A percentile compares a stretch with the other conserved stretches of the same genome.
Conservation (phyloP, 2,888 invertebrate species). For the Phortica magna region DNA sequence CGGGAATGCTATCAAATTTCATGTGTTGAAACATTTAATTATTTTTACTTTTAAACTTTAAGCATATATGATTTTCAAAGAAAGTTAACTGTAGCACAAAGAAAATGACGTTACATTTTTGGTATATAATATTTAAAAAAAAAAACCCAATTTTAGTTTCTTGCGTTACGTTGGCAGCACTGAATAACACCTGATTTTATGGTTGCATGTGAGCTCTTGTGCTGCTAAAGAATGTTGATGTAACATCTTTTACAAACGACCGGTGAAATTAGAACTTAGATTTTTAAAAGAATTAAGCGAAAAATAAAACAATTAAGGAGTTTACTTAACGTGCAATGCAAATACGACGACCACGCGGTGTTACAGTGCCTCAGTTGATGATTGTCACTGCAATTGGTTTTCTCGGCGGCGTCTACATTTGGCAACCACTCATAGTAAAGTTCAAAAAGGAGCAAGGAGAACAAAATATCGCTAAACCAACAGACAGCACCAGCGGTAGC, state of each 20-base stretch:
- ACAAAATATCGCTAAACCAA: constrained; percentile 10
- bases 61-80: too few species aligned
- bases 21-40: too few species aligned
- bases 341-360: constrained; percentile 76
- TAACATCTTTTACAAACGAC: background rate
- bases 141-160: too few species aligned
- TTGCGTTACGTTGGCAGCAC: too few species aligned
- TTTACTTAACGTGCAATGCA: constrained; percentile 64
- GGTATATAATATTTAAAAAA: too few species aligned
- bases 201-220: too few species aligned
- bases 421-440: constrained; percentile 76
- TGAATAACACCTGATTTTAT: too few species aligned
- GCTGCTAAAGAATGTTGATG: background rate
- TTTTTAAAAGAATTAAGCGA: background rate
- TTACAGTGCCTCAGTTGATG: constrained; percentile 76
- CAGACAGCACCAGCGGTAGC: background rate
- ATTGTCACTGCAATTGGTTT: constrained; percentile 75
- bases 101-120: too few species aligned
- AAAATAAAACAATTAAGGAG: background rate
- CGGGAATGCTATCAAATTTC: too few species aligned
- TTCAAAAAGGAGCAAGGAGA: constrained; percentile 60
- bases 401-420: constrained; percentile 78
- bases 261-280: too few species aligned
- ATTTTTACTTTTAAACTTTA: too few species aligned
- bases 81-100: too few species aligned